Evolutionary conservation across 2,797 vertebrate genomes (phyloP), one percentile per base, ranked within the genome.

Genomic region (Chaunax sp.): DNA sequence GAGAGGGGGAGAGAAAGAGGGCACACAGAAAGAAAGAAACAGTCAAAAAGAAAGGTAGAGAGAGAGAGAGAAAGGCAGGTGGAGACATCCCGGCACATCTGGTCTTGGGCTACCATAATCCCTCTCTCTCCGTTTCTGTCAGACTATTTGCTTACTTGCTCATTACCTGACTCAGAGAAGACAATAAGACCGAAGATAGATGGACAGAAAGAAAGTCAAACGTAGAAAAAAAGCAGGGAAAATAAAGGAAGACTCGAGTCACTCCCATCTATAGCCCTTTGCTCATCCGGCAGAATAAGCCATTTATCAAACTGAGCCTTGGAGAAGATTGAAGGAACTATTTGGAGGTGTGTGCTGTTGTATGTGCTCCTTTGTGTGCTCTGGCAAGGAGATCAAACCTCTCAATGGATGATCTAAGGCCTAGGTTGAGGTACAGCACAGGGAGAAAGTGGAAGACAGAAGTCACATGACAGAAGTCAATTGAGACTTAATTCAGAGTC

Each of bases 271-370:
- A 57, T 44, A 77, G 68, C 37, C 33, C 64, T 69, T 68, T 75
- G 57, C 69, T 89, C 85, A 75, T 72, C 64, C 70, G 58, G 73
- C 61, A 82, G 77, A 87, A 87, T 80, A 77, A 86, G 73, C 57
- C 78, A 77, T 88, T 77, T 68, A 87, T 90, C 79, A 87, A 77
- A 63, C 35, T 69, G 64, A 86, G 61, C 66, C 70, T 75, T 64
- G 58, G 60, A 81, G 77, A 78, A 77, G 77, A 87, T 69, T 84
- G 73, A 75, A 77, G 49, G 68, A 72, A 28, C 35, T 73, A 79
- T 79, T 65, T 43, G 65, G 60, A 56, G 49, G 44, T 69, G 71
- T 74, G 45, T 18, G n/a, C n/a, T 44, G 52, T 22, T 50, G 52
- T 41, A 56, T 51, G 53, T 41, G 59, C 4, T 44, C 49, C 40